These are phyloP conservation scores for Psammodynastes pulverulentus DNA, from an alignment of 2,113 vertebrate genomes.

Conservation along the genomic window DNA sequence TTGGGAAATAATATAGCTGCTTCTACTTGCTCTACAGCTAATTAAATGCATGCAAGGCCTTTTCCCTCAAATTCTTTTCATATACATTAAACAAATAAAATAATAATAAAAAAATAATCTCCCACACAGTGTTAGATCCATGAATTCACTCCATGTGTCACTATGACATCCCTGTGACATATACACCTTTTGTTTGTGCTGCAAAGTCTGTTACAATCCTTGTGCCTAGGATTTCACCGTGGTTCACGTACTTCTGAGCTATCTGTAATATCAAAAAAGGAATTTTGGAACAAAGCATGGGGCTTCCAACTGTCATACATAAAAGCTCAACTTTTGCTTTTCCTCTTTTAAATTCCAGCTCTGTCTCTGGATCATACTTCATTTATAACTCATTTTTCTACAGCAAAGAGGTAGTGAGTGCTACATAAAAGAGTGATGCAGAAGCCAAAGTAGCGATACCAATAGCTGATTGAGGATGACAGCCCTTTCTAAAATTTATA, in stretches of 20 bases:
- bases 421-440: neutral
- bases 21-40: no score
- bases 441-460: neutral
- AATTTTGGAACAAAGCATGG: neutral
- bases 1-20: neutral
- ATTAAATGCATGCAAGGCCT: neutral
- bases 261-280: neutral
- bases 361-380: neutral
- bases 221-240: neutral
- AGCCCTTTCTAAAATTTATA: slow-evolving; percentile 20
- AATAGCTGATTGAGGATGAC: slow-evolving; percentile 5
- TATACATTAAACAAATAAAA: neutral
- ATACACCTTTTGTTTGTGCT: neutral
- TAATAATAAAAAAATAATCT: neutral
- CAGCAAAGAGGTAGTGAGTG: slow-evolving; percentile 1
- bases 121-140: neutral
- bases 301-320: neutral
- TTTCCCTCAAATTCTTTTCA: neutral
- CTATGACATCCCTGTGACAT: neutral
- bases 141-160: neutral
- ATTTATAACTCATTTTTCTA: slow-evolving; percentile 10
- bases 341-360: slow-evolving; percentile 3
- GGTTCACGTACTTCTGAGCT: accelerated
- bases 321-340: slow-evolving; percentile 13
- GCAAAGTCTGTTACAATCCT: neutral